phyloP scores from a whole-genome alignment of 64 coral and sea anemone species.

The Acropora yongei region DNA sequence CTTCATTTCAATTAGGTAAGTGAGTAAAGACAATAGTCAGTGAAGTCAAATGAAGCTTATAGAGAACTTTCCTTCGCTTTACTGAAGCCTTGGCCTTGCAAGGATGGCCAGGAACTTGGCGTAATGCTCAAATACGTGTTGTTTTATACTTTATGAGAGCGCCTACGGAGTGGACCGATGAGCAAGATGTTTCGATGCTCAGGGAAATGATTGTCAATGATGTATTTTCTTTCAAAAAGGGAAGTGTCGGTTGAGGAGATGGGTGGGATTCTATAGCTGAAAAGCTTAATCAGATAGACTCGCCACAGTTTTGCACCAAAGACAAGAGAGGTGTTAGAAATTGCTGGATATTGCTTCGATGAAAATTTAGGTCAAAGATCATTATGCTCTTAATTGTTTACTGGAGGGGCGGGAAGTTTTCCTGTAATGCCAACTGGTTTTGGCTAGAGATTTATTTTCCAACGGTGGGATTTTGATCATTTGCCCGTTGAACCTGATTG shows the following conservation, averaged over 20 bases:
- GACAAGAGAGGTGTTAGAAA: too few species aligned
- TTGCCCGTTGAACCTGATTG: too few species aligned
- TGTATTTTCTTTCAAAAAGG: conserved; percentile 59
- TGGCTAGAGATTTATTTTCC: too few species aligned
- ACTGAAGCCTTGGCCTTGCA: too few species aligned
- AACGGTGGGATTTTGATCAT: too few species aligned
- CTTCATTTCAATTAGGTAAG: conserved; percentile 22
- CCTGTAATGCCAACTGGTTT: too few species aligned
- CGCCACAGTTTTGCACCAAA: conserved; percentile 26
- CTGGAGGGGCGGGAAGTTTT: too few species aligned
- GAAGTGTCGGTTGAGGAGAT: conserved; percentile 37
- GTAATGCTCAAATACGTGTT: too few species aligned
- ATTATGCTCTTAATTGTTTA: too few species aligned
- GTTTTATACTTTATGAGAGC: background rate
- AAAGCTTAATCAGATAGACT: conserved; percentile 54
- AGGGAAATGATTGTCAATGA: conserved; percentile 61
- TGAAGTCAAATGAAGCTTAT: conserved; percentile 24
- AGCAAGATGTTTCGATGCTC: background rate
- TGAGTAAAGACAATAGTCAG: background rate
- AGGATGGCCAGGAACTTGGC: too few species aligned
- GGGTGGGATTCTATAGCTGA: conserved; percentile 61
- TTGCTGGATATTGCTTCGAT: too few species aligned
- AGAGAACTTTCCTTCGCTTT: background rate
- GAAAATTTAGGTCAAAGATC: too few species aligned
- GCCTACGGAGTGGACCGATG: background rate